phyloP scores from a whole-genome alignment of 2,113 vertebrate genomes.

The Sarotherodon lohbergeri region DNA sequence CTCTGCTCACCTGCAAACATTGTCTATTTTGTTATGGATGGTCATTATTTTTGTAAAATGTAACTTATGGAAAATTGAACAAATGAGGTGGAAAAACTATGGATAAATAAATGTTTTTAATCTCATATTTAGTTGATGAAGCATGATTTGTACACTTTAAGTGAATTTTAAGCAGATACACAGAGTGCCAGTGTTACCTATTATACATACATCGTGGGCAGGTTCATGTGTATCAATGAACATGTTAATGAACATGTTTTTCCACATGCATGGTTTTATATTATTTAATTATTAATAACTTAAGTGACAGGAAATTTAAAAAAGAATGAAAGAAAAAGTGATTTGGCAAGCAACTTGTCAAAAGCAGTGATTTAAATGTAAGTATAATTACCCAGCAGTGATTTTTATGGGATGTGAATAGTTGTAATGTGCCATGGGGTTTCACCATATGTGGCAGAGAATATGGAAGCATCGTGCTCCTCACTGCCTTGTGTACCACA shows the following conservation, averaged over 20 bases:
- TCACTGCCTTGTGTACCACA: conserved; percentile 5
- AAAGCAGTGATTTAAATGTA: not conserved
- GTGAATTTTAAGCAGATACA: not conserved
- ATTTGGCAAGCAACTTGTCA: not conserved
- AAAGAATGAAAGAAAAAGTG: not conserved
- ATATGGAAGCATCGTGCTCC: not conserved
- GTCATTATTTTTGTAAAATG: not conserved
- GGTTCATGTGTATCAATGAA: not conserved
- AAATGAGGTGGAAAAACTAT: not conserved
- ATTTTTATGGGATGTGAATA: conserved; percentile 30
- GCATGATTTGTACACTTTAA: not conserved
- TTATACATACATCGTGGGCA: not conserved
- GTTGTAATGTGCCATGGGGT: conserved; percentile 18
- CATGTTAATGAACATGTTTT: not conserved
- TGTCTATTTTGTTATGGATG: not conserved
- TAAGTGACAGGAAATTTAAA: not conserved
- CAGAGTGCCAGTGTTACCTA: not conserved
- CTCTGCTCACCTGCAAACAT: not conserved
- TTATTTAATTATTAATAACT: not conserved
- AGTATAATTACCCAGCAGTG: not conserved
- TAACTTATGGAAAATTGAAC: not conserved
- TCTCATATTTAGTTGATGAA: not conserved
- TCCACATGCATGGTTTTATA: not conserved
- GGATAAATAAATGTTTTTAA: not conserved
- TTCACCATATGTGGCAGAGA: conserved; percentile 35